Percentiles rank a stretch among this genome's conserved stretches.
Evolutionary conservation across 2,888 invertebrate genomes (phyloP).

Genomic region (Zeuzera pyrina): DNA sequence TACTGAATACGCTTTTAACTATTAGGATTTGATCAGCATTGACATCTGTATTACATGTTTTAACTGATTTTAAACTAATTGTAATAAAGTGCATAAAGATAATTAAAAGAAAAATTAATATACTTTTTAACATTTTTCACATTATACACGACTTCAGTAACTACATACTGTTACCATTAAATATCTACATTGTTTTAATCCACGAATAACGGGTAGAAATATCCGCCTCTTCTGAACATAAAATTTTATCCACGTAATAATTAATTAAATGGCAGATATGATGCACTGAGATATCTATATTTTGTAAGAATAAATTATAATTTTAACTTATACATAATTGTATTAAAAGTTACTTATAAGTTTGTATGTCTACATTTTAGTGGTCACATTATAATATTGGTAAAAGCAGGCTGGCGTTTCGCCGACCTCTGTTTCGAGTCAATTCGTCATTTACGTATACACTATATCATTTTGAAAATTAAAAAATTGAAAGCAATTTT

Average conservation of each 20-base stretch:
- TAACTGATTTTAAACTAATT: too few relatives aligned
- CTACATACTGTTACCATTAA: too few relatives aligned
- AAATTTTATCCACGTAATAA: constrained; percentile 17
- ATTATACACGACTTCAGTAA: constrained; percentile 15
- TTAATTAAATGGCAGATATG: constrained; percentile 29
- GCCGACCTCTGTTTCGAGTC: constrained; percentile 39
- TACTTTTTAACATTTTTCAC: constrained; percentile 16
- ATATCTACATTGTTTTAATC: neutral
- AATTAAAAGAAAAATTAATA: too few relatives aligned
- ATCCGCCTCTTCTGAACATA: constrained; percentile 26
- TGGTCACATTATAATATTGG: constrained; percentile 7
- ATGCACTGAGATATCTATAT: constrained; percentile 51
- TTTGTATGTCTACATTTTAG: constrained; percentile 48
- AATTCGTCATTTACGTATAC: constrained; percentile 48
- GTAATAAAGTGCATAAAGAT: too few relatives aligned
- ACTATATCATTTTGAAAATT: constrained; percentile 17
- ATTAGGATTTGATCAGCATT: constrained; percentile 36
- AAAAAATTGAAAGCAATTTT: constrained; percentile 46
- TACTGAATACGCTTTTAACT: constrained; percentile 47
- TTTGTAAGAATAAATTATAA: constrained; percentile 48
- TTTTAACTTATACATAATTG: constrained; percentile 43
- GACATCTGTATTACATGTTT: constrained; percentile 15
- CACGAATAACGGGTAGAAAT: constrained; percentile 3
- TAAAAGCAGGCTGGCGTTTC: neutral
- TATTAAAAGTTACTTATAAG: constrained; percentile 41